Conservation (phyloP, 2,797 vertebrate species). For the Dryobates pubescens region DNA sequence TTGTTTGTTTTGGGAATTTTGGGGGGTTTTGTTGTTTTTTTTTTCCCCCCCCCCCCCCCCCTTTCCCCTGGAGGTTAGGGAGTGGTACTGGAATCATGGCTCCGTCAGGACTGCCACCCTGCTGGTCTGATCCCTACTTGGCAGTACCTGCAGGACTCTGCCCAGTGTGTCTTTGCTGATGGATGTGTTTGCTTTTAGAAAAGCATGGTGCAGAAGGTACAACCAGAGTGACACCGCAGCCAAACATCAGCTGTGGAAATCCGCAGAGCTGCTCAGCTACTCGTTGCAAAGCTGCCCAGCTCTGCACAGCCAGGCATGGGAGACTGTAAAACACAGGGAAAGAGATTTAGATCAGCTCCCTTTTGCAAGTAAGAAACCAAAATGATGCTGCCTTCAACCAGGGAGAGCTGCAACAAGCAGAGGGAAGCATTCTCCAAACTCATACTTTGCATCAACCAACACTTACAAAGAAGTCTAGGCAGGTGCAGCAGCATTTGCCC, state of each 20-base stretch:
- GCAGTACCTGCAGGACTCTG: not conserved
- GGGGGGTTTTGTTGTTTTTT: too few relatives aligned
- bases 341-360: not conserved
- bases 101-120: not conserved
- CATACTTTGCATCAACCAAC: not conserved
- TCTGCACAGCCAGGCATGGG: conserved; percentile 23
- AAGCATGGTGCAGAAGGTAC: not conserved
- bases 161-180: not conserved
- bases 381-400: not conserved
- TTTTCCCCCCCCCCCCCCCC: too few relatives aligned
- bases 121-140: not conserved
- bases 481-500: fast-evolving
- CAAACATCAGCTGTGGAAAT: conserved; percentile 16
- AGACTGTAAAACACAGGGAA: not conserved
- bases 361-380: conserved; percentile 6
- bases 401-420: not conserved
- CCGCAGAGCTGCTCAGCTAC: not conserved
- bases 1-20: too few relatives aligned
- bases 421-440: not conserved
- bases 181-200: not conserved
- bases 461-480: not conserved
- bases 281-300: conserved; percentile 16
- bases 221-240: not conserved
- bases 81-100: fast-evolving
- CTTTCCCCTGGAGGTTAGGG: not conserved